Conservation (phyloP, 35 echinoderm and acorn worm genomes). For the Diadema setosum region DNA sequence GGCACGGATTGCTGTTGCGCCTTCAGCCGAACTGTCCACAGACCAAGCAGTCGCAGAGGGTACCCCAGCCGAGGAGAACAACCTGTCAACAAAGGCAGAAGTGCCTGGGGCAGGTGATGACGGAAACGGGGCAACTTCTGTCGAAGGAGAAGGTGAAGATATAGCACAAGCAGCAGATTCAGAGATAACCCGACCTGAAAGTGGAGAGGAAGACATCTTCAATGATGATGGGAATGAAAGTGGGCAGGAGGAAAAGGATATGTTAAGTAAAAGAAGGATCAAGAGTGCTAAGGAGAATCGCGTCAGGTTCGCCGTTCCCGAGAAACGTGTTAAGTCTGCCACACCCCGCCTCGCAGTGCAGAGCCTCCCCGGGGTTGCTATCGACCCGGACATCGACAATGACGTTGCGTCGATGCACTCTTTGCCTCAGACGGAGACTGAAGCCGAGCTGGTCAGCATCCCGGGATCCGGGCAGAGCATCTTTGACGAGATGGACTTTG, state of each 20-base stretch:
- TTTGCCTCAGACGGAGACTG: not conserved
- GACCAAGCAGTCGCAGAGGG: not conserved
- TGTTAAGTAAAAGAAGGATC: no score
- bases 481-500: not conserved
- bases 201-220: not conserved
- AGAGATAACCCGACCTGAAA: not conserved
- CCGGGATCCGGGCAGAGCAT: not conserved
- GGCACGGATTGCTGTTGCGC: not conserved
- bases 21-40: not conserved
- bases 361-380: not conserved
- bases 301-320: not conserved
- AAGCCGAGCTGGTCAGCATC: not conserved
- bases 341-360: not conserved
- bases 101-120: not conserved
- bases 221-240: not conserved
- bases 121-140: not conserved
- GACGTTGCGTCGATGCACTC: not conserved
- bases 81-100: not conserved
- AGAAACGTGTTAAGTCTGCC: not conserved
- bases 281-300: not conserved
- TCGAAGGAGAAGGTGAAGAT: not conserved
- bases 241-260: not conserved
- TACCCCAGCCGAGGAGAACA: not conserved
- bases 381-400: not conserved
- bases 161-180: not conserved